phyloP scores from a whole-genome alignment of 2,113 vertebrate species.

The Salminus brasiliensis region DNA sequence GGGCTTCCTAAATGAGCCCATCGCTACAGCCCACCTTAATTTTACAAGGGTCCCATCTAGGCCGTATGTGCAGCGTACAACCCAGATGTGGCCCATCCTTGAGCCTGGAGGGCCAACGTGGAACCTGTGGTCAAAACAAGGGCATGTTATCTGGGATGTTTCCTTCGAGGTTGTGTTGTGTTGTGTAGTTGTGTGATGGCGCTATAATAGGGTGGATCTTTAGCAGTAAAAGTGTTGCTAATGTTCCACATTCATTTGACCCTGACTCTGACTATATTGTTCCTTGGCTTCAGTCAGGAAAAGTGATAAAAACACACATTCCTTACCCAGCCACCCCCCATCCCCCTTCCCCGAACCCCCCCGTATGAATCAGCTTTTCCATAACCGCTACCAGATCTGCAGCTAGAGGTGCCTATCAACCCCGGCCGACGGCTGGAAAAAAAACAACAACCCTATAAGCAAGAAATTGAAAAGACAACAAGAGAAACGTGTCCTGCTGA shows the following conservation, averaged over 20 bases:
- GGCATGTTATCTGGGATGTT: too few species aligned
- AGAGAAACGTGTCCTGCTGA: background rate
- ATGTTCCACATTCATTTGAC: background rate
- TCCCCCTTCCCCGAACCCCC: background rate
- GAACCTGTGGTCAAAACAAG: too few species aligned
- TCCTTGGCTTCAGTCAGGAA: background rate
- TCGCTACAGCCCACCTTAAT: too few species aligned
- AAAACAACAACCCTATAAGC: too few species aligned
- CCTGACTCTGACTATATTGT: background rate
- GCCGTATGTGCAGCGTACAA: too few species aligned
- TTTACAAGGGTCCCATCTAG: too few species aligned
- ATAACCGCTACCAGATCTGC: constrained; percentile 5
- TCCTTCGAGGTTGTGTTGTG: too few species aligned
- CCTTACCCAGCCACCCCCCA: background rate
- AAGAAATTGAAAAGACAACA: background rate
- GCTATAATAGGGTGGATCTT: background rate
- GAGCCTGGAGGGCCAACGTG: too few species aligned
- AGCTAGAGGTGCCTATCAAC: background rate
- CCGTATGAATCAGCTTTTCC: constrained; percentile 22
- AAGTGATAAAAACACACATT: constrained; percentile 14
- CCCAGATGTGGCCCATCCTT: too few species aligned
- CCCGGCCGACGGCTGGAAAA: background rate
- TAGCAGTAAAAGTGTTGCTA: background rate
- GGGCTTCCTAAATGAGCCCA: too few species aligned
- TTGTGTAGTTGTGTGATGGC: background rate